A percentile compares a stretch with the other conserved stretches of the same genome.
Conservation (phyloP, 2,888 invertebrate genomes). For the Melanostoma scalare region DNA sequence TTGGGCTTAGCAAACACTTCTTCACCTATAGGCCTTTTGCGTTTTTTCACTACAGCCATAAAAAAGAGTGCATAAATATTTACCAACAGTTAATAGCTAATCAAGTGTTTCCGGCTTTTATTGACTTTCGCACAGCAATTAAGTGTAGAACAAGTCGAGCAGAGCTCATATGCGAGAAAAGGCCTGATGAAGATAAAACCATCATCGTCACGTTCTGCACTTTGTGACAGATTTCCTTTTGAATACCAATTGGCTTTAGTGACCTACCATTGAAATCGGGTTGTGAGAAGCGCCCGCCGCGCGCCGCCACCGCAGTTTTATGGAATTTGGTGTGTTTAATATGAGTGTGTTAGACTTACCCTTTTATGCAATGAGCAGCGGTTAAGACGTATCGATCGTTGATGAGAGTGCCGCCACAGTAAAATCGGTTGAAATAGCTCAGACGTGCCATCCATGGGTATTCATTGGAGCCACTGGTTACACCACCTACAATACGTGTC, state of each 20-base stretch:
- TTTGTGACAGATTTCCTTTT: constrained; percentile 26
- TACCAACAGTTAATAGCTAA: constrained; percentile 14
- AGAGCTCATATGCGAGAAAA: too few species aligned
- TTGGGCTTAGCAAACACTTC: not conserved
- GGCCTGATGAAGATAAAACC: not conserved
- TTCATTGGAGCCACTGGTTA: constrained; percentile 88
- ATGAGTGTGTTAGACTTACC: constrained; percentile 83
- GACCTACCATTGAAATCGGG: not conserved
- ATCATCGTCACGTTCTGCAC: constrained; percentile 40
- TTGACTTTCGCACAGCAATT: constrained; percentile 49
- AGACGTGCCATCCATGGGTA: constrained; percentile 95
- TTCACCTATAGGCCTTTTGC: not conserved
- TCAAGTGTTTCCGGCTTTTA: constrained; percentile 23
- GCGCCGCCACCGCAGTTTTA: not conserved
- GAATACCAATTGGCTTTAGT: constrained; percentile 47
- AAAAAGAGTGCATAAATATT: constrained; percentile 30
- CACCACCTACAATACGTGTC: constrained; percentile 91
- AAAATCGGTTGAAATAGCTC: constrained; percentile 93
- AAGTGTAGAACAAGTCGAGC: not conserved
- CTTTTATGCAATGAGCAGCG: constrained; percentile 95
- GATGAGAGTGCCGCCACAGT: constrained; percentile 94
- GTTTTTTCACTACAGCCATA: not conserved
- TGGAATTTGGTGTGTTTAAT: constrained; percentile 1
- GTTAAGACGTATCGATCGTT: constrained; percentile 94
- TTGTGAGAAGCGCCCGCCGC: constrained; percentile 8